phyloP scores from a whole-genome alignment of 2,797 vertebrate genomes.

The Synanceia verrucosa region DNA sequence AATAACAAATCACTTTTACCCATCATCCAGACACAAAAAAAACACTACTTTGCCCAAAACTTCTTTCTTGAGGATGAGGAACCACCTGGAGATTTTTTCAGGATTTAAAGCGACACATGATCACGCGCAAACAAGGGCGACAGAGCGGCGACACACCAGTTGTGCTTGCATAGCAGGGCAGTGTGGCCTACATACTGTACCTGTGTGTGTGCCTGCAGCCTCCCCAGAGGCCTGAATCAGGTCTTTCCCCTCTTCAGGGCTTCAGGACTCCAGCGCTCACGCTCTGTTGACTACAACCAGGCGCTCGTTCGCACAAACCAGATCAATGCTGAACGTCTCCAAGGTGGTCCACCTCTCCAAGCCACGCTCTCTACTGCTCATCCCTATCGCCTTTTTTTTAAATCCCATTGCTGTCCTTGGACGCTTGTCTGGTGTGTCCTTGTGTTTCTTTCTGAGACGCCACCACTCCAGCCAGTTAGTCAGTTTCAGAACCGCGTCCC shows the following conservation, averaged over 20 bases:
- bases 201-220: slow-evolving; percentile 19
- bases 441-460: neutral
- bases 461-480: slow-evolving; percentile 53
- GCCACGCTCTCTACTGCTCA: slow-evolving; percentile 5
- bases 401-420: slow-evolving; percentile 36
- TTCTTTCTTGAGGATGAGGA: slow-evolving; percentile 21
- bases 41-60: neutral
- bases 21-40: slow-evolving; percentile 20
- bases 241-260: slow-evolving; percentile 43
- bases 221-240: slow-evolving; percentile 59
- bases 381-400: neutral
- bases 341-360: slow-evolving; percentile 15
- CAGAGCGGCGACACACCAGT: neutral
- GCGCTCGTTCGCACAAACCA: neutral
- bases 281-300: slow-evolving; percentile 42
- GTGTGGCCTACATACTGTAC: slow-evolving; percentile 44
- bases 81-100: slow-evolving; percentile 43
- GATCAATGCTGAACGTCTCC: slow-evolving; percentile 49
- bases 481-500: slow-evolving; percentile 7
- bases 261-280: slow-evolving; percentile 34
- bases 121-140: slow-evolving; percentile 3
- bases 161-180: neutral
- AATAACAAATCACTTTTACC: slow-evolving; percentile 25
- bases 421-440: slow-evolving; percentile 50
- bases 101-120: slow-evolving; percentile 44